Conservation (phyloP, 2,113 vertebrate genomes). For the Cebidichthys violaceus region DNA sequence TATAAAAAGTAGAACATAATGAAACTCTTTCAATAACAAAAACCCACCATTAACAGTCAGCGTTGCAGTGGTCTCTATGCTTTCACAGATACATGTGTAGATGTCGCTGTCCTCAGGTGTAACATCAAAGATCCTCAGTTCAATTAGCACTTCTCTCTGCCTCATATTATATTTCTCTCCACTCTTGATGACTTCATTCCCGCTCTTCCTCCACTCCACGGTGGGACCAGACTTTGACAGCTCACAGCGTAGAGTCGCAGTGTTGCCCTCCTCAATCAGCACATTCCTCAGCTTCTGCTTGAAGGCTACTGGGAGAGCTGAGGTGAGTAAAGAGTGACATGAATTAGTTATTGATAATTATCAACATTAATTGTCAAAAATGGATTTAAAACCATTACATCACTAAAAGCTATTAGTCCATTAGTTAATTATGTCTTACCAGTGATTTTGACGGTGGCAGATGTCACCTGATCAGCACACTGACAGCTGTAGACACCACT, state of each 20-base stretch:
- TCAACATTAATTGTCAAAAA: not conserved
- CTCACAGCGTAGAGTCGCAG: conserved; percentile 86
- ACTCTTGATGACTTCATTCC: conserved; percentile 79
- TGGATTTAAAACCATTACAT: not conserved
- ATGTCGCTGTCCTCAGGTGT: conserved; percentile 81
- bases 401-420: not conserved
- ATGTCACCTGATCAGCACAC: conserved; percentile 76
- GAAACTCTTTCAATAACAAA: not conserved
- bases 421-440: conserved; percentile 68
- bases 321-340: not conserved
- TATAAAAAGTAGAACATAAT: not conserved
- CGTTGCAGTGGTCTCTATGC: conserved; percentile 78
- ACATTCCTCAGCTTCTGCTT: conserved; percentile 88
- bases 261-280: conserved; percentile 86
- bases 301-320: conserved; percentile 86
- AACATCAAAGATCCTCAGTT: conserved; percentile 85
- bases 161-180: conserved; percentile 85
- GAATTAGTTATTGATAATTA: not conserved
- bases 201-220: conserved; percentile 88
- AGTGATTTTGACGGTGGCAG: conserved; percentile 79
- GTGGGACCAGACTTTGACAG: conserved; percentile 82
- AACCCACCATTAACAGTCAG: conserved; percentile 82
- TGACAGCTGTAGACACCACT: conserved; percentile 83
- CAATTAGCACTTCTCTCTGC: conserved; percentile 78
- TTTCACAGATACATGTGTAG: conserved; percentile 81